These are phyloP conservation scores for Dallia pectoralis DNA, from an alignment of 2,797 vertebrate genomes.

Conservation along the genomic window DNA sequence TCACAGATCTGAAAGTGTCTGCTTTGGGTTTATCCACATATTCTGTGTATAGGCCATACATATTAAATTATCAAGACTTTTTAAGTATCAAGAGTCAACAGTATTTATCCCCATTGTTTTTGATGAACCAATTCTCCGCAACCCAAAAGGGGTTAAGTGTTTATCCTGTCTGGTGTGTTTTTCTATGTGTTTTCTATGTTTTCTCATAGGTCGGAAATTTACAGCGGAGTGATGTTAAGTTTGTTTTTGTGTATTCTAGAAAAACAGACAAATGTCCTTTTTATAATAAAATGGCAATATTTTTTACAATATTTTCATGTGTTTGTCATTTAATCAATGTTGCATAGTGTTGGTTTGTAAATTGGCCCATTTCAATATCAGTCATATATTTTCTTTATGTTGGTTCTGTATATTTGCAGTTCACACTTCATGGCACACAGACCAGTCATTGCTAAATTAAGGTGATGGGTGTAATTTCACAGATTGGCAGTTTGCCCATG, in stretches of 20 bases:
- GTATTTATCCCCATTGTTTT: neutral
- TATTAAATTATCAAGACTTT: neutral
- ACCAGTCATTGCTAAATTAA: neutral
- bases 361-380: neutral
- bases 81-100: neutral
- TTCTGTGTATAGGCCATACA: neutral
- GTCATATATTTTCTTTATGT: neutral
- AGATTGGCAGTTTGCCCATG: neutral
- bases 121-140: neutral
- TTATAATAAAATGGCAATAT: conserved; percentile 51
- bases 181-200: conserved; percentile 46
- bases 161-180: conserved; percentile 22
- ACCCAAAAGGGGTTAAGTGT: conserved; percentile 1
- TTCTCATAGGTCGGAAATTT: neutral
- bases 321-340: neutral
- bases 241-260: conserved; percentile 15
- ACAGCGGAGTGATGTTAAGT: neutral
- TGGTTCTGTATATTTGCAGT: neutral
- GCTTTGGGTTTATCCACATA: neutral
- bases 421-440: neutral
- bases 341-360: neutral
- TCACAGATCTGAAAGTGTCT: neutral
- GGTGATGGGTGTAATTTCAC: neutral
- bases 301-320: conserved; percentile 39
- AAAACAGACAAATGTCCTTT: conserved; percentile 23